phyloP scores from a whole-genome alignment of 2,888 invertebrate species.

The Caenorhabditis angaria region DNA sequence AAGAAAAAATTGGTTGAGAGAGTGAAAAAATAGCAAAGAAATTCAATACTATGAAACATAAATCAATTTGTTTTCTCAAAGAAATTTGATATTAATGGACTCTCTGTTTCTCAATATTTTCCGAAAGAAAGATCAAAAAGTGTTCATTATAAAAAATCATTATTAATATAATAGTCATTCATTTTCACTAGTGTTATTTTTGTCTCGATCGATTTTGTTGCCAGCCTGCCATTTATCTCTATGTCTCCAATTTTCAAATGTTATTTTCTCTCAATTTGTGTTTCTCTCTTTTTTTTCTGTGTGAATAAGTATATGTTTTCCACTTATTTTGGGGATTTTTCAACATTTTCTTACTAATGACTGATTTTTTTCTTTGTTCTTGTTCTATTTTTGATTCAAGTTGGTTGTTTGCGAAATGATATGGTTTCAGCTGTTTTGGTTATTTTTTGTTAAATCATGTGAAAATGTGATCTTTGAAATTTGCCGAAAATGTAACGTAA shows the following conservation, averaged over 20 bases:
- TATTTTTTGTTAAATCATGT: too few species aligned
- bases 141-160: too few species aligned
- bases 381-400: too few species aligned
- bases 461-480: too few species aligned
- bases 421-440: too few species aligned
- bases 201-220: conserved; percentile 1
- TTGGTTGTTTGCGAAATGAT: too few species aligned
- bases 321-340: too few species aligned
- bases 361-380: too few species aligned
- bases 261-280: not conserved
- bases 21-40: too few species aligned
- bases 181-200: not conserved
- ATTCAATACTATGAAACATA: not conserved
- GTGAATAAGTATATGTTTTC: not conserved
- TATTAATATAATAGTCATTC: too few species aligned
- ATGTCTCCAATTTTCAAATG: not conserved
- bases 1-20: not conserved
- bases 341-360: too few species aligned
- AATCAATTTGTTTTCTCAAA: not conserved
- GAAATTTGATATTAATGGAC: not conserved
- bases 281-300: not conserved
- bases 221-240: not conserved
- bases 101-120: not conserved
- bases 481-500: too few species aligned
- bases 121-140: not conserved